Conservation (phyloP, 2,888 invertebrate genomes). For the Tortricodes alternella region DNA sequence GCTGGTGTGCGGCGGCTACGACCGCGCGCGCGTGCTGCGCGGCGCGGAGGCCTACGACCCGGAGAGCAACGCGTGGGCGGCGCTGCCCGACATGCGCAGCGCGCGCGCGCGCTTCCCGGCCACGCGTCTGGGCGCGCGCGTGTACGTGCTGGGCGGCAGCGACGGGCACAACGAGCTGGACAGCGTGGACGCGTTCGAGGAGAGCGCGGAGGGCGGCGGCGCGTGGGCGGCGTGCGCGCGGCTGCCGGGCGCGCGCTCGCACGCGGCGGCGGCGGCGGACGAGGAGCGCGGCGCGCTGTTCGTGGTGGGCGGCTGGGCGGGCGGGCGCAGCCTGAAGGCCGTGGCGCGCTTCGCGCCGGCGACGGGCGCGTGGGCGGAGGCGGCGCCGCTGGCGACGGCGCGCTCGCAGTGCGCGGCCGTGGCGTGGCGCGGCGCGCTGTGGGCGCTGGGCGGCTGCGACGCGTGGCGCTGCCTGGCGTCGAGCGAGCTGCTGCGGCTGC, state of each 20-base stretch:
- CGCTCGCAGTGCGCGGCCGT: conserved; percentile 91
- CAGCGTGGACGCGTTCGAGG: conserved; percentile 62
- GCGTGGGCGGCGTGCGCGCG: conserved; percentile 40
- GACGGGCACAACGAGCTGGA: conserved; percentile 92
- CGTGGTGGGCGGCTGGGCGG: conserved; percentile 92
- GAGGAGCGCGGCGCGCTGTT: conserved; percentile 84
- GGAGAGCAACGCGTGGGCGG: conserved; percentile 86
- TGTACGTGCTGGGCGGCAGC: conserved; percentile 92
- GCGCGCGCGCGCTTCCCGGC: conserved; percentile 91
- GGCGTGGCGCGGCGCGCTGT: conserved; percentile 85
- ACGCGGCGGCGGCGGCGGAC: conserved; percentile 87
- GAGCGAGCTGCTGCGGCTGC: conserved; percentile 59
- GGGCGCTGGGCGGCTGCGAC: conserved; percentile 93
- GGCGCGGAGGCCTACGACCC: conserved; percentile 90
- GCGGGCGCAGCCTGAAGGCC: conserved; percentile 81
- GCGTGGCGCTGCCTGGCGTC: conserved; percentile 90
- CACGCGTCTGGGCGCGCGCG: conserved; percentile 83
- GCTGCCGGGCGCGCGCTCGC: conserved; percentile 79
- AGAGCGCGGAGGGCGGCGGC: conserved; percentile 32
- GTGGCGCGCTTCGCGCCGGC: conserved; percentile 82
- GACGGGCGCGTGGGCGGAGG: conserved; percentile 85
- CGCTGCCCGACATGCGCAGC: conserved; percentile 87
- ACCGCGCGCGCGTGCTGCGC: conserved; percentile 91
- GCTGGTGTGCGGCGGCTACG: conserved; percentile 91
- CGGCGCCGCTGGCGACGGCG: conserved; percentile 85